Conservation (phyloP, 2,888 invertebrate genomes). For the Zygogramma bicolorata region DNA sequence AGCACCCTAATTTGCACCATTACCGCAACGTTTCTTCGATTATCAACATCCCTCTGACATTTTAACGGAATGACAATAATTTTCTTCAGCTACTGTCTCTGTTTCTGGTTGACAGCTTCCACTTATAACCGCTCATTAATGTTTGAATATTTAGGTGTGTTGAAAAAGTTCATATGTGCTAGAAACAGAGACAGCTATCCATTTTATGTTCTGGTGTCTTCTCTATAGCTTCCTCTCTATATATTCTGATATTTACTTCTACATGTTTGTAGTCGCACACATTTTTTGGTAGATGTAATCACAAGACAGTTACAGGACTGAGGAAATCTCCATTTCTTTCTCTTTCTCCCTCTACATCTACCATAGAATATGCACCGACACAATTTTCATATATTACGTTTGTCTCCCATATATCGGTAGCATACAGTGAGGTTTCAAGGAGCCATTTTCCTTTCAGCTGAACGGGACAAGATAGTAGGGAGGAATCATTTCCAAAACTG, state of each 20-base stretch:
- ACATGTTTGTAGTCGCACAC: background rate
- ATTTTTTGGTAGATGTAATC: too few relatives aligned
- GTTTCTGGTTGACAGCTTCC: background rate
- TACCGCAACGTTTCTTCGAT: background rate
- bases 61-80: slow-evolving; percentile 31
- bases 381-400: background rate
- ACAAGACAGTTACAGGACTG: too few relatives aligned
- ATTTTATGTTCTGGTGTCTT: too few relatives aligned
- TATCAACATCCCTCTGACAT: slow-evolving; percentile 13
- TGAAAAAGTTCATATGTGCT: too few relatives aligned
- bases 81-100: slow-evolving; percentile 18
- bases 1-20: slow-evolving; percentile 28
- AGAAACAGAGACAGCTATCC: too few relatives aligned
- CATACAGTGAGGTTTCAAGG: too few relatives aligned
- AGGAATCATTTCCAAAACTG: too few relatives aligned
- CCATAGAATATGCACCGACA: background rate
- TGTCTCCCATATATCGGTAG: background rate
- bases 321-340: too few relatives aligned
- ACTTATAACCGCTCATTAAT: background rate
- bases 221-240: background rate
- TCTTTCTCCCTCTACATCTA: background rate
- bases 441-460: too few relatives aligned
- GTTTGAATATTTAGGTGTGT: background rate
- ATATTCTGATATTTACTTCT: background rate
- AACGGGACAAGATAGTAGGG: too few relatives aligned